Base-by-base conservation (phyloP, 2,113 vertebrate species). In the Desmodus rotundus region DNA sequence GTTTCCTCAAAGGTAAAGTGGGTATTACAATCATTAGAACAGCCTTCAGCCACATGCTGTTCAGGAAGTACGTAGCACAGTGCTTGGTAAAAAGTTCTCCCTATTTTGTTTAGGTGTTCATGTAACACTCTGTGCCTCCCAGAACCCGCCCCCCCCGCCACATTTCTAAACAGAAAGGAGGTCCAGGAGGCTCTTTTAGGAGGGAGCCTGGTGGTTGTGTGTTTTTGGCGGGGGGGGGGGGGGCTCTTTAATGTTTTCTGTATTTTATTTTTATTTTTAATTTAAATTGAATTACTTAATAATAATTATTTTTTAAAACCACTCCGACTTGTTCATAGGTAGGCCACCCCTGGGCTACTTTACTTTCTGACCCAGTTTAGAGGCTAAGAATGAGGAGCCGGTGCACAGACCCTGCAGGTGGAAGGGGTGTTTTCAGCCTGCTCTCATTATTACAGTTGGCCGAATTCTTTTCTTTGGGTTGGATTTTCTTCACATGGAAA, bases 381-480 rank as follows among this genome's bases (percentile, higher is more conserved):
- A 68, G 31, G n/a, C 45, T 65, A 52, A 11, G 41, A 67, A 65
- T 7, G n/a, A 93, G 63, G 22, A 24, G 28, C 33, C 38, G 22
- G 54, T 17, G 41, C 31, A 20, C 28, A 65, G 73, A 41, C 47
- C 41, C 17, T 19, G 24, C 31, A 77, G 61, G n/a, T 2, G 15
- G 45, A 56, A 89, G 26, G 38, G 22, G 1, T 26, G 7, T 88
- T 47, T 9, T 5, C 33, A 72, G 36, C 19, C 16, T 6, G 54
- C 17, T 36, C 6, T 65, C 45, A 15, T n/a, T 22, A 43, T 28
- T 85, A 22, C 33, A 19, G 87, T 93, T 93, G 73, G 68, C 19
- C 81, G 87, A 72, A 56, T 87, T 92, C 20, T 63, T 88, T 92
- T 72, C 87, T 95, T 87, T 33, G 16, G 13, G 14, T 63, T 97